Evolutionary conservation across 1,140 invertebrate species (phyloP), one percentile per base, ranked within the genome.

Genomic region (Orius laevigatus): DNA sequence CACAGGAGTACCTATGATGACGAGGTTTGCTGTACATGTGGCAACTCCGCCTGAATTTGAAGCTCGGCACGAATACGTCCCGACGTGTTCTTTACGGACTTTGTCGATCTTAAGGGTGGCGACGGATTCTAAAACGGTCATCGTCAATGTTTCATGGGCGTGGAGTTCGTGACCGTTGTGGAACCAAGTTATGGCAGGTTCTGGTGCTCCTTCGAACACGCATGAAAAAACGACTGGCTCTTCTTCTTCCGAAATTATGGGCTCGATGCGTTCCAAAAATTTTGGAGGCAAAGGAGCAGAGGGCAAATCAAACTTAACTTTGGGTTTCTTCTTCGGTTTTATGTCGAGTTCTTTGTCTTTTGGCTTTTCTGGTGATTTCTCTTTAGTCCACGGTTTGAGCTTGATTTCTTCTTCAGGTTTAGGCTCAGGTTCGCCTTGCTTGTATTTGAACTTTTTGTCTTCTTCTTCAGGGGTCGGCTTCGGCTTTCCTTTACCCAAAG

Each of bases 11-110:
- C 74, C 74, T 67, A 78, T 69, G 57, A 81, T 74, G 51, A 76
- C 69, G 46, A 89, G 67, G 60, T 79, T 79, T 14, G 79, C 79
- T 35, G 78, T 79, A 19, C 81, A 82, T 15, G 78, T 79, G n/a
- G 78, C 80, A 50, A 81, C 77, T 32, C 85, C 85, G 52, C 76
- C 77, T 10, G 70, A 62, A 64, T 89, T 90, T 19, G 74, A 72
- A 5, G 83, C 82, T 60, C 73, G 75, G 60, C 81, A 85, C 8
- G 79, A 78, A 64, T 88, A 87, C 51, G 82, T 74, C 18, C 81
- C 86, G 50, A 75, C 72, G 64, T 89, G 81, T 55, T 78, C 70
- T 38, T 74, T 68, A 36, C 70, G 67, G 1, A 79, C 70, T 40
- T 73, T 68, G 14, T 63, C 61, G 51, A 89, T 78, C 57, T 77